These are phyloP conservation scores for Catocala nupta DNA, from an alignment of 2,888 invertebrate species.

Conservation along the genomic window DNA sequence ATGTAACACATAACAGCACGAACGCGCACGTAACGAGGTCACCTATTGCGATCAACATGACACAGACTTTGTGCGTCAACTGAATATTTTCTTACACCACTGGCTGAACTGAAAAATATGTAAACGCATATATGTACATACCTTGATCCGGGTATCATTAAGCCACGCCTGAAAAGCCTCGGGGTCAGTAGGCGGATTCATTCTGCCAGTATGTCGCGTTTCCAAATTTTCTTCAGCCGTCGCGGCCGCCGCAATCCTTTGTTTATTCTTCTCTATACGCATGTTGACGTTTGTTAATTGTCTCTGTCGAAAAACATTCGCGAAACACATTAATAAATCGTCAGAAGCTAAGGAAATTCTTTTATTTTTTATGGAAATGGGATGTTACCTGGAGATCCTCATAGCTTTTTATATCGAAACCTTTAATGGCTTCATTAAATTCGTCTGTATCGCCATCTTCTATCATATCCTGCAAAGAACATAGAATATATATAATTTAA, in stretches of 20 bases:
- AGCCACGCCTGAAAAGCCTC: conserved; percentile 86
- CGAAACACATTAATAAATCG: not conserved
- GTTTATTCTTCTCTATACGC: conserved; percentile 92
- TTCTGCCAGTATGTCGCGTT: conserved; percentile 67
- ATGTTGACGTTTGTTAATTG: conserved; percentile 90
- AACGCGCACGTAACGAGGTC: too few species aligned
- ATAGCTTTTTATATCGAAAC: conserved; percentile 91
- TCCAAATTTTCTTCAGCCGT: conserved; percentile 87
- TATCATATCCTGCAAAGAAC: conserved; percentile 80
- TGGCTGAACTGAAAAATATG: too few species aligned
- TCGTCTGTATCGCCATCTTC: conserved; percentile 92
- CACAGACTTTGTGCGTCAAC: too few species aligned
- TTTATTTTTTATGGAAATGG: too few species aligned
- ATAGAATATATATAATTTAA: conserved; percentile 1
- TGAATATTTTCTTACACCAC: too few species aligned
- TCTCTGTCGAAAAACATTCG: conserved; percentile 60
- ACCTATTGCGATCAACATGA: too few species aligned
- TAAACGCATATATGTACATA: conserved; percentile 53
- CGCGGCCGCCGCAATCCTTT: conserved; percentile 91
- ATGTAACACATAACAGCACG: too few species aligned
- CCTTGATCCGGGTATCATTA: conserved; percentile 88
- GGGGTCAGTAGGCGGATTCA: conserved; percentile 80
- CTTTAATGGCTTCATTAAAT: conserved; percentile 91
- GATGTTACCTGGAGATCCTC: conserved; percentile 92
- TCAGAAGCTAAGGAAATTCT: too few species aligned